These are phyloP conservation scores for Cyclopterus lumpus DNA, from an alignment of 2,797 vertebrate species.

Conservation along the genomic window DNA sequence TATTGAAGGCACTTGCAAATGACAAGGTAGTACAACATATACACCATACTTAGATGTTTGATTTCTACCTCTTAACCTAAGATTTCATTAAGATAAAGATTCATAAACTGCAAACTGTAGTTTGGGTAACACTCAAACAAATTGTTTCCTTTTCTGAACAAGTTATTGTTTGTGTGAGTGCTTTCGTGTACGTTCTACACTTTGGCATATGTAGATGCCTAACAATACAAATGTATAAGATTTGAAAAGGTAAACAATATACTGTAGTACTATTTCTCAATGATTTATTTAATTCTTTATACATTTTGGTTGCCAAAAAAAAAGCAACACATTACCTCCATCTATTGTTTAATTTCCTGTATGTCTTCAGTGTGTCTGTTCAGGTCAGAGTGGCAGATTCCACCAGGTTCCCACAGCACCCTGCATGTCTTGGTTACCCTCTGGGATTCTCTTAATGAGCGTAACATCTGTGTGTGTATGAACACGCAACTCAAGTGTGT, in stretches of 20 bases:
- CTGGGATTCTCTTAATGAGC: constrained; percentile 71
- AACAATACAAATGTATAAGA: background rate
- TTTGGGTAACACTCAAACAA: too few relatives aligned
- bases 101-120: too few relatives aligned
- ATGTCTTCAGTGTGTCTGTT: constrained; percentile 5
- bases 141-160: background rate
- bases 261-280: background rate
- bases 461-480: constrained; percentile 50
- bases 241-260: background rate
- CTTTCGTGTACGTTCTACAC: background rate
- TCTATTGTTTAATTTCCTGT: constrained; percentile 15
- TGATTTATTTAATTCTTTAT: background rate
- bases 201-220: background rate
- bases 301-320: background rate
- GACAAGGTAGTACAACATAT: background rate
- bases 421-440: constrained; percentile 52
- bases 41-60: background rate
- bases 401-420: constrained; percentile 52
- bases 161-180: background rate
- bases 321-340: background rate
- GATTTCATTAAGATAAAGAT: background rate
- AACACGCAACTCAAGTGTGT: background rate
- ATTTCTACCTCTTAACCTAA: background rate
- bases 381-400: constrained; percentile 43
- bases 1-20: too few relatives aligned